A percentile compares a stretch with the other conserved stretches of the same genome.
These are phyloP conservation scores for Serinus canaria DNA, from an alignment of 2,113 vertebrate species.

Conservation along the genomic window DNA sequence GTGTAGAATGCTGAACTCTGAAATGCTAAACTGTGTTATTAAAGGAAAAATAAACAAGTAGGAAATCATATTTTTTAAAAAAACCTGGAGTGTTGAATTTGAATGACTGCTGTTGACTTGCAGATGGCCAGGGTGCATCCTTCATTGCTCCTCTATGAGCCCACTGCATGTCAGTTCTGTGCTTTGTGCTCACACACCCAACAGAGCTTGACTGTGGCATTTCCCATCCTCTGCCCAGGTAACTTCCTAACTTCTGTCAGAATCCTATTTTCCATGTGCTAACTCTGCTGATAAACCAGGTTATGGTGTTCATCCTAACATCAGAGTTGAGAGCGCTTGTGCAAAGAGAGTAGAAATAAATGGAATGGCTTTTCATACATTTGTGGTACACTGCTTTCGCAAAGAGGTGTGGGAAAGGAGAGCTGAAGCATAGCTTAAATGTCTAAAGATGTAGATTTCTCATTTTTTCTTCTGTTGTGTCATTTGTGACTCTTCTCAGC, in stretches of 20 bases:
- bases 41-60: slow-evolving; percentile 78
- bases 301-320: accelerated
- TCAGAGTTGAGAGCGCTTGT: background rate
- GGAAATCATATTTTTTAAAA: slow-evolving; percentile 63
- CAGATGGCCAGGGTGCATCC: background rate
- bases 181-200: accelerated
- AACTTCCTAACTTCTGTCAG: background rate
- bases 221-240: background rate
- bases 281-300: background rate
- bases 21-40: slow-evolving; percentile 77
- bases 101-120: background rate
- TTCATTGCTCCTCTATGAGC: background rate
- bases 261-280: background rate
- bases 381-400: background rate
- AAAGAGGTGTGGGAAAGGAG: background rate
- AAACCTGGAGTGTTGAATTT: slow-evolving; percentile 20
- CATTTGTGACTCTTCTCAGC: background rate
- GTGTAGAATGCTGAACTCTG: slow-evolving; percentile 77
- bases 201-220: background rate
- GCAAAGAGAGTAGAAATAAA: background rate
- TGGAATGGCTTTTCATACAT: background rate
- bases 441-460: background rate
- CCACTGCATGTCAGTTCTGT: background rate
- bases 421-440: background rate
- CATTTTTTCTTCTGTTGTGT: background rate